A percentile compares a stretch with the other conserved stretches of the same genome.
Evolutionary conservation across 2,888 invertebrate genomes (phyloP).

Genomic region (Himalopsyche anomala): DNA sequence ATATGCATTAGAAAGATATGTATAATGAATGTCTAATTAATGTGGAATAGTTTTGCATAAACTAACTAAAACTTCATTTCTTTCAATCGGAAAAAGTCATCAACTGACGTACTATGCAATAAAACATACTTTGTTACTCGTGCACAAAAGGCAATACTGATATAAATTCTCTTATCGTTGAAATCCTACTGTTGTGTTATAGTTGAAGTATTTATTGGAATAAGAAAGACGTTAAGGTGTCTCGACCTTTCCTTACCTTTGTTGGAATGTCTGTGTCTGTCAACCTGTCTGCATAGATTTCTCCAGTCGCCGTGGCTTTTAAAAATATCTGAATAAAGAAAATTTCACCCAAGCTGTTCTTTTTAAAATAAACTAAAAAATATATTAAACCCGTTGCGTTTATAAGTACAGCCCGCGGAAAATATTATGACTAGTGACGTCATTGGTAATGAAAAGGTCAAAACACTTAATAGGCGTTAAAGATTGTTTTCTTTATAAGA

Average conservation of each 20-base stretch:
- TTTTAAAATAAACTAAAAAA: background rate
- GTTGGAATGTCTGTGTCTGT: slow-evolving; percentile 14
- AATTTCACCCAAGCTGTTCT: background rate
- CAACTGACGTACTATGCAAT: too few species aligned
- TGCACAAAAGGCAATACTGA: background rate
- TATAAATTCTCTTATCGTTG: background rate
- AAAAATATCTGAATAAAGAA: slow-evolving; percentile 5
- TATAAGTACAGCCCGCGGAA: too few species aligned
- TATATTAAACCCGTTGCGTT: too few species aligned
- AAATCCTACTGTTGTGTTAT: background rate
- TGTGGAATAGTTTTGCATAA: too few species aligned
- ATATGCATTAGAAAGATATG: too few species aligned
- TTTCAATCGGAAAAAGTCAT: too few species aligned
- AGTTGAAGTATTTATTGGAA: slow-evolving; percentile 16
- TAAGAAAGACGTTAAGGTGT: background rate
- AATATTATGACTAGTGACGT: too few species aligned
- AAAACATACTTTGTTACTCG: background rate
- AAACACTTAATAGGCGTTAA: too few species aligned
- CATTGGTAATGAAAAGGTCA: too few species aligned
- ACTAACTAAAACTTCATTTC: too few species aligned
- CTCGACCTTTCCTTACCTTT: slow-evolving; percentile 21
- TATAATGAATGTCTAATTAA: too few species aligned
- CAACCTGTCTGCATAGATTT: slow-evolving; percentile 15
- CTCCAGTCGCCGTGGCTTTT: background rate
- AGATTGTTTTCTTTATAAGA: too few species aligned